Evolutionary conservation across 2,797 vertebrate species (phyloP).

Genomic region (Phoebastria nigripes): DNA sequence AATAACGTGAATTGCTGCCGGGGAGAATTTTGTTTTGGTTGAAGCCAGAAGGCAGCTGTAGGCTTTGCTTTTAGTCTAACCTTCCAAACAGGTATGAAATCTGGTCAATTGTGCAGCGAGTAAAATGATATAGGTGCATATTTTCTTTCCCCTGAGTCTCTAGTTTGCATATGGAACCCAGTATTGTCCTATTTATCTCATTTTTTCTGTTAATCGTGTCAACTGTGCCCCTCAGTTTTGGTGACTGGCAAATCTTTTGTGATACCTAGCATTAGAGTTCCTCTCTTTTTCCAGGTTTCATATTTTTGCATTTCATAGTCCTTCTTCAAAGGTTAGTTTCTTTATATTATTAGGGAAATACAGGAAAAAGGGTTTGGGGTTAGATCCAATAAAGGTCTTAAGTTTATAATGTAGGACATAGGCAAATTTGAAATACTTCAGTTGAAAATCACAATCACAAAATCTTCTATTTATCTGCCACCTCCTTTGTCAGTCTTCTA

Average conservation of each 20-base stretch:
- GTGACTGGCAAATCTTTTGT: background rate
- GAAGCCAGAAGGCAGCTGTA: background rate
- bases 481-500: background rate
- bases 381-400: background rate
- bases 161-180: background rate
- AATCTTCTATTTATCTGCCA: background rate
- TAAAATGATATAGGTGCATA: background rate
- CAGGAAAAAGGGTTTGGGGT: background rate
- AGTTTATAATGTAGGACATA: background rate
- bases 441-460: background rate
- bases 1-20: background rate
- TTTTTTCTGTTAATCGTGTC: background rate
- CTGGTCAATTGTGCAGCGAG: background rate
- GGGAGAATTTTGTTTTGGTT: background rate
- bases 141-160: background rate
- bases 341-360: background rate
- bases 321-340: background rate
- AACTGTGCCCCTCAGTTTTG: background rate
- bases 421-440: background rate
- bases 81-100: background rate
- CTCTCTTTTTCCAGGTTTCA: background rate
- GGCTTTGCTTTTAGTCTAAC: background rate
- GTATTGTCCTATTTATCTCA: background rate
- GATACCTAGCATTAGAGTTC: background rate
- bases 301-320: background rate